Evolutionary conservation across 2,113 vertebrate species (phyloP).

Genomic region (Ahaetulla prasina): DNA sequence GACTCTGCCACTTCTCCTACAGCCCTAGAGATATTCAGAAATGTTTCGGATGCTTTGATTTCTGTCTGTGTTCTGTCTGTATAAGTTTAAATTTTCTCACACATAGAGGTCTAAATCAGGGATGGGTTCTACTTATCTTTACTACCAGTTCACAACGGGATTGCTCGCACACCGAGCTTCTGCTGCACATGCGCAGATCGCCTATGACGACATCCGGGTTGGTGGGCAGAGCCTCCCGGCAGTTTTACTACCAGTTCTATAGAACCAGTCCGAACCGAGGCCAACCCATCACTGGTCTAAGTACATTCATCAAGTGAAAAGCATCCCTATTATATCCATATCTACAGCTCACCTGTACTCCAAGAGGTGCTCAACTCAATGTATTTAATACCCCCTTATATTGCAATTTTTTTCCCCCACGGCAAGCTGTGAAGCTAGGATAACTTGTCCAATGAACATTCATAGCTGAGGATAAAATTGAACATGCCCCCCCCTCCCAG

Average conservation of each 20-base stretch:
- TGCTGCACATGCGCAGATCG: too few relatives aligned
- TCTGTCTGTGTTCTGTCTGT: neutral
- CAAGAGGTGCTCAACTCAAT: neutral
- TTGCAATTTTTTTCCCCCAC: neutral
- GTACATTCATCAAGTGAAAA: neutral
- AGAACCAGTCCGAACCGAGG: too few relatives aligned
- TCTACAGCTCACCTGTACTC: neutral
- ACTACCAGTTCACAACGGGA: too few relatives aligned
- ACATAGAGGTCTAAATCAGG: too few relatives aligned
- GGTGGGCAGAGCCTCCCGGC: too few relatives aligned
- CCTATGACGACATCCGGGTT: too few relatives aligned
- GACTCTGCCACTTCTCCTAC: neutral
- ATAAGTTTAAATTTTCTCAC: neutral
- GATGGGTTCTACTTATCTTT: too few relatives aligned
- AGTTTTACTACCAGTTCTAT: too few relatives aligned
- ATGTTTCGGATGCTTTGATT: neutral
- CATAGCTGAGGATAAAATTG: neutral
- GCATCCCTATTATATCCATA: neutral
- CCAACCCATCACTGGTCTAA: too few relatives aligned
- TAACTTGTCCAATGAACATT: neutral
- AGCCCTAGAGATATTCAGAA: neutral
- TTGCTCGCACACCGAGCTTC: too few relatives aligned
- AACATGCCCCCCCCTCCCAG: neutral
- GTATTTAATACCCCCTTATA: neutral
- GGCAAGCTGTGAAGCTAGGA: neutral